Conservation (phyloP, 2,888 invertebrate species). For the Philonicus albiceps region DNA sequence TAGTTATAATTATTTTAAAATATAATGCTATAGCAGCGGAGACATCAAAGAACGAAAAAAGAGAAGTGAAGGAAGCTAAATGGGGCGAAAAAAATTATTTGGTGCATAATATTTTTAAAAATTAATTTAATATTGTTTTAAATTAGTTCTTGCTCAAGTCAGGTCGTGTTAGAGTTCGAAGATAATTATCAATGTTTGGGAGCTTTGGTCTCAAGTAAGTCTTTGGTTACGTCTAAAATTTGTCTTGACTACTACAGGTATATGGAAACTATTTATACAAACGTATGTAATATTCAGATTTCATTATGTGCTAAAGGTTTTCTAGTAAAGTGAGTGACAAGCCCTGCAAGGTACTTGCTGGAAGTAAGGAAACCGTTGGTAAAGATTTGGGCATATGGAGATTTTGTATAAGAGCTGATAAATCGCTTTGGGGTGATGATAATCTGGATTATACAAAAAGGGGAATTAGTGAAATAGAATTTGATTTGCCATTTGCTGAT, state of each 20-base stretch:
- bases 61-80: not conserved
- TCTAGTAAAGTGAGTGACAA: not conserved
- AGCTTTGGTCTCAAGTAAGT: not conserved
- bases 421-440: not conserved
- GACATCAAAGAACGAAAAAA: not conserved
- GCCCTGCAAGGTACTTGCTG: not conserved
- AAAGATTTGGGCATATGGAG: not conserved
- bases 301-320: not conserved
- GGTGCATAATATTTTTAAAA: not conserved
- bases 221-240: not conserved
- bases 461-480: not conserved
- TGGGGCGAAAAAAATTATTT: not conserved
- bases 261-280: not conserved
- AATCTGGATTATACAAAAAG: not conserved
- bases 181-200: not conserved
- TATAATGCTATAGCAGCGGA: not conserved
- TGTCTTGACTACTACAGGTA: not conserved
- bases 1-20: not conserved
- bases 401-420: not conserved
- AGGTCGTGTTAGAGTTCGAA: not conserved
- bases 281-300: not conserved
- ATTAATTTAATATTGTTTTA: not conserved
- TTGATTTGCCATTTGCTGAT: not conserved
- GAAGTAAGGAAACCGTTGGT: not conserved
- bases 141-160: not conserved